Base-by-base conservation (phyloP, 2,888 invertebrate species). In the Drosophila putrida region DNA sequence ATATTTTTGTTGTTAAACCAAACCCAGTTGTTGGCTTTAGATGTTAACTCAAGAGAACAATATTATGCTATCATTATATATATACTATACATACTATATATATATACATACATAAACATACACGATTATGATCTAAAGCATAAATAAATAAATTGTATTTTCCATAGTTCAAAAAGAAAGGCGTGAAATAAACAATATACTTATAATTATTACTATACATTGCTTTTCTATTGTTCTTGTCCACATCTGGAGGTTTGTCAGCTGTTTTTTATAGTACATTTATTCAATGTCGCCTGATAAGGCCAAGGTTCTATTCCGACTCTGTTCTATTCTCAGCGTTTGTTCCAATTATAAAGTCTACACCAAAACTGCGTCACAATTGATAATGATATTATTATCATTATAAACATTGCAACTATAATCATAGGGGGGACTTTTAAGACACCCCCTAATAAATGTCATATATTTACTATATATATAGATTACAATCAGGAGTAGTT, bases 131-230 rank as follows among this genome's bases (percentile, higher is more conserved):
- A 49, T 71, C 57, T 71, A 62, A 64, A 36, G 39, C 28, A 51
- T 36, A 55, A 55, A 61, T 49, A 59, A 75, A 46, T 64, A 61
- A 61, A 78, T 63, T 84, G 82, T 82, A 84, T 80, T 82, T 84
- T 80, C 75, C 71, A 84, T 75, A 80, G 85, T 82, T 82, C 65
- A 70, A 76, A 71, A 68, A 76, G 68, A 68, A 41, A 62, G 80
- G 80, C 61, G 66, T 74, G 43, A 75, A 70, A 65, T 35, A 47
- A 38, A 53, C 15, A n/a, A 35, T 50, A 25, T 27, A 46, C 2
- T 20, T 47, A 41, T 13, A 13, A n/a, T 36, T 36, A 55, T 13
- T 25, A 20, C 6, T 4, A 36, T 11, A 36, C 10, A 10, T 10
- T 31, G 28, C 13, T 10, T 27, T 2, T 35, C 20, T 55, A 9